A percentile compares a stretch with the other conserved stretches of the same genome.
Conservation (phyloP, 2,797 vertebrate genomes). For the Anabacerthia variegaticeps region DNA sequence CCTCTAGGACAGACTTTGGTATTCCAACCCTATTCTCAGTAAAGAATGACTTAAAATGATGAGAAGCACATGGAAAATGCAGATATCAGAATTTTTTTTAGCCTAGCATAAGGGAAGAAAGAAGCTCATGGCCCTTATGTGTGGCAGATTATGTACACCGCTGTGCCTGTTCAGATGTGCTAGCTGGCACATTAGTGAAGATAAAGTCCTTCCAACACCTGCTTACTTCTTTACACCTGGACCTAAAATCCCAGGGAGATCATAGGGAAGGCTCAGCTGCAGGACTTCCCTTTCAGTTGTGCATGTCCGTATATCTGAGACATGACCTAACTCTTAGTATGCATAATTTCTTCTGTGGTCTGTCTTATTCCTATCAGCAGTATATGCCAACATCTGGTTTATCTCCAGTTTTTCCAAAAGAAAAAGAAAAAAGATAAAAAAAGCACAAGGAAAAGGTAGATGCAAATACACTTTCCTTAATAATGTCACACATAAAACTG, state of each 20-base stretch:
- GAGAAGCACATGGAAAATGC: neutral
- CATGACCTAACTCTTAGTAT: neutral
- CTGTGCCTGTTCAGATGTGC: neutral
- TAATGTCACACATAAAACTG: neutral
- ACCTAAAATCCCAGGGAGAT: neutral
- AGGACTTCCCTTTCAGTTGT: neutral
- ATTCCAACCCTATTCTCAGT: neutral
- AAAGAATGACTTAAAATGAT: neutral
- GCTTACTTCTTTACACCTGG: neutral
- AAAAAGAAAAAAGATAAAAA: neutral
- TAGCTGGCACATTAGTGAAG: neutral
- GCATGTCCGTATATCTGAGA: neutral
- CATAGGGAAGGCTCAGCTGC: neutral
- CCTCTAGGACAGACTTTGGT: neutral
- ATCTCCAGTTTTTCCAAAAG: neutral
- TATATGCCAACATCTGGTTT: neutral
- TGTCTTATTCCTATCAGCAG: neutral
- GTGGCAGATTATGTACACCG: neutral
- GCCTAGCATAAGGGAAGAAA: neutral
- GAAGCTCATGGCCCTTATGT: neutral
- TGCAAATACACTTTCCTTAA: neutral
- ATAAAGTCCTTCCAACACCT: constrained; percentile 20
- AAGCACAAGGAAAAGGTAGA: neutral
- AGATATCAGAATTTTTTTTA: neutral
- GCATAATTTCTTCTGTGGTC: neutral